Evolutionary conservation across 1,140 invertebrate genomes (phyloP).

Genomic region (Neotoxoptera formosana): DNA sequence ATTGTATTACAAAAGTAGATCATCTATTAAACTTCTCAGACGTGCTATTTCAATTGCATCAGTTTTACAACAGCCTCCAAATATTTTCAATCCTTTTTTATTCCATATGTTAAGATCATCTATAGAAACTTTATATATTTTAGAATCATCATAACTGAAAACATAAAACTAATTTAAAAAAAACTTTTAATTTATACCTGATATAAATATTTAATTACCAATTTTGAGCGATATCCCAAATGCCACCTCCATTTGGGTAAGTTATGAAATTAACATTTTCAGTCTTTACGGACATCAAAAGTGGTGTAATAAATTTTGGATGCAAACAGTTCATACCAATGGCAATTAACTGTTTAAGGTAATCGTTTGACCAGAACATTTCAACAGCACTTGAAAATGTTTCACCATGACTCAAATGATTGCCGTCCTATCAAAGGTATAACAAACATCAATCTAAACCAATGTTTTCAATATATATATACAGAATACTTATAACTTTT

Average conservation of each 20-base stretch:
- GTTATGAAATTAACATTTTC: constrained; percentile 70
- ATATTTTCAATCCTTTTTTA: constrained; percentile 42
- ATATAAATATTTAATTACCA: constrained; percentile 55
- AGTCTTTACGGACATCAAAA: constrained; percentile 68
- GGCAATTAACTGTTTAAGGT: constrained; percentile 74
- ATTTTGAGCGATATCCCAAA: constrained; percentile 58
- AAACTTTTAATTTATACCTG: background rate
- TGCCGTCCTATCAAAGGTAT: constrained; percentile 68
- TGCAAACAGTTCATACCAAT: constrained; percentile 88
- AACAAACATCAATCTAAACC: background rate
- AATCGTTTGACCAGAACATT: constrained; percentile 70
- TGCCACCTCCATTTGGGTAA: constrained; percentile 78
- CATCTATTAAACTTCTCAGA: constrained; percentile 22
- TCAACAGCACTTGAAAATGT: constrained; percentile 71
- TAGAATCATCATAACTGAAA: constrained; percentile 27
- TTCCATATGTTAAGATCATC: constrained; percentile 31
- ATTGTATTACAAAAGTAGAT: background rate
- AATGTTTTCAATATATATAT: background rate
- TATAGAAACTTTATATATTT: constrained; percentile 14
- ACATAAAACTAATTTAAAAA: background rate
- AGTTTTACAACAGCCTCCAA: constrained; percentile 45
- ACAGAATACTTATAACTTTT: background rate
- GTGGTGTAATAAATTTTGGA: constrained; percentile 68
- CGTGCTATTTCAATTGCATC: constrained; percentile 11
- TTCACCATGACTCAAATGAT: constrained; percentile 77